Percentiles rank a stretch among this genome's conserved stretches.
phyloP scores from a whole-genome alignment of 1,140 invertebrate genomes.

The Nasonia longicornis region DNA sequence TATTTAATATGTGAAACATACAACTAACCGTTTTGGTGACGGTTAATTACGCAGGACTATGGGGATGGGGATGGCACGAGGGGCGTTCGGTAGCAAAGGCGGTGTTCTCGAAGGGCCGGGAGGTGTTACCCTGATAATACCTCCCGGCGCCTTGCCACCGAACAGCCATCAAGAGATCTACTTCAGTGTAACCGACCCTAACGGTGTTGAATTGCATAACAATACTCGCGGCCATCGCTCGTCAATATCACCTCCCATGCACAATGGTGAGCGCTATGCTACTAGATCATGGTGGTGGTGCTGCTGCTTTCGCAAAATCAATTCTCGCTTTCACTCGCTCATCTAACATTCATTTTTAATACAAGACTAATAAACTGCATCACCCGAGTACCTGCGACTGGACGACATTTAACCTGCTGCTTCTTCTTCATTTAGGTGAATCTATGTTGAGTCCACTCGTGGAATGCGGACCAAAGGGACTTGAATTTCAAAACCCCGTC shows the following conservation, averaged over 20 bases:
- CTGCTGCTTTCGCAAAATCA: background rate
- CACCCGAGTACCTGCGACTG: background rate
- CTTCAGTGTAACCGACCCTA: conserved; percentile 88
- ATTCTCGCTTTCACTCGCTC: background rate
- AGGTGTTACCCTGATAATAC: conserved; percentile 90
- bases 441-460: conserved; percentile 91
- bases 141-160: conserved; percentile 84
- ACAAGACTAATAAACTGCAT: background rate
- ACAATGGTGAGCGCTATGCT: conserved; percentile 58
- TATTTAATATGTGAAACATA: conserved; percentile 12
- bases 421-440: conserved; percentile 78
- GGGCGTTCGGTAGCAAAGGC: conserved; percentile 82
- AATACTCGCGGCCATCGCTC: conserved; percentile 58
- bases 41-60: conserved; percentile 56
- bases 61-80: conserved; percentile 72
- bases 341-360: conserved; percentile 3
- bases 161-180: conserved; percentile 91
- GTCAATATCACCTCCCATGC: conserved; percentile 63
- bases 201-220: conserved; percentile 77
- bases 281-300: conserved; percentile 31
- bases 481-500: conserved; percentile 88
- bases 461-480: conserved; percentile 94
- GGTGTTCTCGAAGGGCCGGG: conserved; percentile 87
- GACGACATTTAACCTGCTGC: background rate
- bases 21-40: conserved; percentile 51